Evolutionary conservation across 2,113 vertebrate species (phyloP), one percentile per base, ranked within the genome.

Genomic region (Anas platyrhynchos): DNA sequence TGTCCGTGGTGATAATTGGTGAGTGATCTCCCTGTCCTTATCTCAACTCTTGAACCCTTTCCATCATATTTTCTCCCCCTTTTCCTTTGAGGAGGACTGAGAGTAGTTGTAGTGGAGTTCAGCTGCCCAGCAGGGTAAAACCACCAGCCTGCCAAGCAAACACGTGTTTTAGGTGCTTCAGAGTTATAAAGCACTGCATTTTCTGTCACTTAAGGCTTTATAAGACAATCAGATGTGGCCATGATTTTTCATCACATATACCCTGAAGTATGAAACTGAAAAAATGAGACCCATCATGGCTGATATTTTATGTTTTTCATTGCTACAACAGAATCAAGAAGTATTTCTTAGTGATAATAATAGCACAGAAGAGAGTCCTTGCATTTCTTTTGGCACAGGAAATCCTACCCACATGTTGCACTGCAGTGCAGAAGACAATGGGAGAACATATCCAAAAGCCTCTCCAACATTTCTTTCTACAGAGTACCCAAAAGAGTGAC

Each of bases 291-390:
- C 17, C 9, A 54, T 34, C 7, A 12, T 38, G 56, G 32, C 6
- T 78, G 23, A 83, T 61, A 72, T 71, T 54, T 82, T 91, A 63
- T 15, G 52, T 90, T 96, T 94, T 81, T 76, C 69, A 79, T 25
- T 75, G 31, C 73, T 86, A 32, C 69, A 90, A 41, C 12, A 88
- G n/a, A 80, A 78, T 44, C 69, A 65, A 41, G 41, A 41, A 41
- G 8, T 43, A 62, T 20, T 88, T 83, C 55, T 61, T 81, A 46
- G 8, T 91, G 48, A 72, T 38, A 94, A 83, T 81, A 86, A 91
- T 54, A 92, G 67, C 46, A 77, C 21, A 96, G 54, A 89, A 79
- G 25, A 36, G 31, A 78, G 44, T 79, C 82, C 62, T 77, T 68
- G 67, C 2, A 0, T 11, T 79, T 61, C 22, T 91, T 89, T 76